These are phyloP conservation scores for Tapirus terrestris DNA, from an alignment of 2,113 vertebrate species.

Conservation along the genomic window DNA sequence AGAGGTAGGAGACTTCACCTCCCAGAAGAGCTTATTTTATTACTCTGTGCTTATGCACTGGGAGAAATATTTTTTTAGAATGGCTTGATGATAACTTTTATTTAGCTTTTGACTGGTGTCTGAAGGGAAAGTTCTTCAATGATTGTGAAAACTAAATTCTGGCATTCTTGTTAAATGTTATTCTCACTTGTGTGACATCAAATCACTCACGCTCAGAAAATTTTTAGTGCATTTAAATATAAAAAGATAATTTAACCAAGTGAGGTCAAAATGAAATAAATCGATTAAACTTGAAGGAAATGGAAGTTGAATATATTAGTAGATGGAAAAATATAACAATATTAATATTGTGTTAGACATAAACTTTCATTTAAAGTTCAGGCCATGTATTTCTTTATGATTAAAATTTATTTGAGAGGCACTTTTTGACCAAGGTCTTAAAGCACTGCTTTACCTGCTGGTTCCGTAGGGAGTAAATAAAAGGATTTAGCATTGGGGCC, in stretches of 20 bases:
- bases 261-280: not conserved
- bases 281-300: not conserved
- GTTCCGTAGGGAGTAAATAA: slow-evolving; percentile 68
- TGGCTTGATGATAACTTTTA: not conserved
- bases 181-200: not conserved
- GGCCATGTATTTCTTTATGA: not conserved
- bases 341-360: no score
- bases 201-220: not conserved
- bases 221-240: not conserved
- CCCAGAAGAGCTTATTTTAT: not conserved
- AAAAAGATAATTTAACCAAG: not conserved
- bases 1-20: not conserved
- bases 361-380: not conserved
- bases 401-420: slow-evolving; percentile 44
- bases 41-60: not conserved
- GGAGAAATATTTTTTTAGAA: not conserved
- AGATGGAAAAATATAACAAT: not conserved
- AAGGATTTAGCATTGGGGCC: slow-evolving; percentile 61
- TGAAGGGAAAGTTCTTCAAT: not conserved
- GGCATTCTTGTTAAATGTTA: not conserved
- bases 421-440: slow-evolving; percentile 53
- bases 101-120: not conserved
- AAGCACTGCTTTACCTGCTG: slow-evolving; percentile 65
- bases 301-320: not conserved
- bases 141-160: not conserved